Conservation (phyloP, 2,797 vertebrate species). For the Gouania willdenowi region DNA sequence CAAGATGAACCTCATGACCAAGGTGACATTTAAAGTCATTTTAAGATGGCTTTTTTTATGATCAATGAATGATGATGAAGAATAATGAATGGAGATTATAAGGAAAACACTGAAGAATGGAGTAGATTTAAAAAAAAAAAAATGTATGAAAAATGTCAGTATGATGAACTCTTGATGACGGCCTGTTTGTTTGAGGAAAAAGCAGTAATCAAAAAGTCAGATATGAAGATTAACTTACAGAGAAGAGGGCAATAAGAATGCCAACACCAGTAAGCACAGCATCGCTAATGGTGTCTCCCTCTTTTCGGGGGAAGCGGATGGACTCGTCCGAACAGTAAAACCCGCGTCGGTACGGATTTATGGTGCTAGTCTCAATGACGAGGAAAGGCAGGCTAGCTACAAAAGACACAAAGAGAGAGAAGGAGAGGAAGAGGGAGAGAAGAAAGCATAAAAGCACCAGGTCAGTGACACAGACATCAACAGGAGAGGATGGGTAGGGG, state of each 20-base stretch:
- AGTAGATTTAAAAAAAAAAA: constrained; percentile 34
- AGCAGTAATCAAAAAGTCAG: constrained; percentile 36
- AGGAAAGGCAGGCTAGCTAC: constrained; percentile 96
- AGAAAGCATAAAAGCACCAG: constrained; percentile 47
- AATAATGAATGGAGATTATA: constrained; percentile 24
- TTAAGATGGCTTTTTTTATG: too few species aligned
- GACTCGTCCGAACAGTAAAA: constrained; percentile 98
- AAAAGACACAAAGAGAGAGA: constrained; percentile 60
- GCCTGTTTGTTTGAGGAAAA: constrained; percentile 13
- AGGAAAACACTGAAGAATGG: constrained; percentile 29
- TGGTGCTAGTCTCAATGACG: constrained; percentile 97
- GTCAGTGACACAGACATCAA: constrained; percentile 64
- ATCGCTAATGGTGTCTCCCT: constrained; percentile 93
- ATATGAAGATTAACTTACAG: constrained; percentile 80
- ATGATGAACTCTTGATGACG: constrained; percentile 19
- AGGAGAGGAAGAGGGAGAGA: constrained; percentile 33
- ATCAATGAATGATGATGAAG: too few species aligned
- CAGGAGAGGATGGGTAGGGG: constrained; percentile 34
- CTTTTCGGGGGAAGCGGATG: constrained; percentile 94
- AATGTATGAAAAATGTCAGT: constrained; percentile 33
- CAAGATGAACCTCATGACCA: too few species aligned
- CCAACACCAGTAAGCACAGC: constrained; percentile 91
- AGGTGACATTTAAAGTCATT: too few species aligned
- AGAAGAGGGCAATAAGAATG: constrained; percentile 93
- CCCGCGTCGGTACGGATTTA: constrained; percentile 91